phyloP scores from a whole-genome alignment of 2,888 invertebrate species.

The Meteorus cinctellus region DNA sequence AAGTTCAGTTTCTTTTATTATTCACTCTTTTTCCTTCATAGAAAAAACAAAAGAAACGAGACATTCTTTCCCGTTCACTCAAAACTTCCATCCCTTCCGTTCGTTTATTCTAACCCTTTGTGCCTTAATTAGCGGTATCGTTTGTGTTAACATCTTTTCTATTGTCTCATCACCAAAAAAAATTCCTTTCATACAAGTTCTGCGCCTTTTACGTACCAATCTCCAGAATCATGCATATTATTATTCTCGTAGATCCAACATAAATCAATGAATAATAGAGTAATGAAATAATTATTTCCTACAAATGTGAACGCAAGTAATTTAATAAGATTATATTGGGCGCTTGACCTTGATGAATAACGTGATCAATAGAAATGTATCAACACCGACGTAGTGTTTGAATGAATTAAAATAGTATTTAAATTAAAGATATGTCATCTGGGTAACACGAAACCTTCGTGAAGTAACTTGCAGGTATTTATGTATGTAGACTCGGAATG shows the following conservation, averaged over 20 bases:
- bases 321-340: not conserved
- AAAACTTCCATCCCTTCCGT: not conserved
- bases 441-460: not conserved
- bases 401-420: constrained; percentile 2
- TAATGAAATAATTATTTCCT: not conserved
- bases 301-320: not conserved
- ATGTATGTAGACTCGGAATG: not conserved
- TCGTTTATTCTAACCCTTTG: not conserved
- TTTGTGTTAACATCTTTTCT: not conserved
- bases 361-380: not conserved
- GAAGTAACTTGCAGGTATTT: not conserved
- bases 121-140: not conserved
- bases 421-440: not conserved
- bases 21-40: not conserved
- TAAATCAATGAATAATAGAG: not conserved
- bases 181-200: not conserved
- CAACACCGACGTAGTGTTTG: not conserved
- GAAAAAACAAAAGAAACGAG: not conserved
- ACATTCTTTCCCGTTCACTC: not conserved
- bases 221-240: not conserved
- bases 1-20: not conserved
- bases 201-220: not conserved
- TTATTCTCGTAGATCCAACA: not conserved
- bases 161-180: not conserved
- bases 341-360: not conserved